Base-by-base conservation (phyloP, 1,140 invertebrate genomes). In the Patella vulgata region DNA sequence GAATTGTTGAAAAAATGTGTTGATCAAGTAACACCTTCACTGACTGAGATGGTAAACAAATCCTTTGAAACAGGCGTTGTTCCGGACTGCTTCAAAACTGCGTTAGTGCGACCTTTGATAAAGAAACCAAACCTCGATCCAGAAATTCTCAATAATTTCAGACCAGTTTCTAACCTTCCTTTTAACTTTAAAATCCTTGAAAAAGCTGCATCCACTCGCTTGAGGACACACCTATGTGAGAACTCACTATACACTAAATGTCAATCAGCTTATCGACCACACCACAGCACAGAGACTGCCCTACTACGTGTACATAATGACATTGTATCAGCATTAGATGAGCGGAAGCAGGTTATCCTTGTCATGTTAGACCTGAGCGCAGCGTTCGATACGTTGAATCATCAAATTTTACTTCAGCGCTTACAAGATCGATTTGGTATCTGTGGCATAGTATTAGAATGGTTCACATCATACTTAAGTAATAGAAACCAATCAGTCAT, bases 321-420 rank as follows among this genome's bases (percentile, higher is more conserved):
- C 19, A 63, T 63, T 51, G 2, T 43, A 12, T 21, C 48, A 19
- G 48, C 47, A n/a, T 25, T 63, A 12, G 60, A 63, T 28, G 17
- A 31, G n/a, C 55, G 50, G n/a, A 25, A 50, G 4, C 43, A 27
- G 1, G 39, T 43, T 8, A 42, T 56, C 3, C 31, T 63, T 4
- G 44, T 63, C 2, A n/a, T 56, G 33, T 33, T 57, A 2, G 61
- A 57, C 40, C 21, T 63, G 0, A 57, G 53, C 5, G 61, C 54
- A 4, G 61, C 46, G 1, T 57, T 63, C 25, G 61, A 63, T 31
- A 57, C 61, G 17, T 51, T 63, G 25, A 46, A 63, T 42, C 53
- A 57, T 43, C 33, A 12, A 25, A 57, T 30, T 17, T 27, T 55
- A n/a, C 46, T 55, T 1, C 21, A 63, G 36, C 52, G 52, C 17